Evolutionary conservation across 2,113 vertebrate genomes (phyloP).

Genomic region (Benitochromis conjunctus): DNA sequence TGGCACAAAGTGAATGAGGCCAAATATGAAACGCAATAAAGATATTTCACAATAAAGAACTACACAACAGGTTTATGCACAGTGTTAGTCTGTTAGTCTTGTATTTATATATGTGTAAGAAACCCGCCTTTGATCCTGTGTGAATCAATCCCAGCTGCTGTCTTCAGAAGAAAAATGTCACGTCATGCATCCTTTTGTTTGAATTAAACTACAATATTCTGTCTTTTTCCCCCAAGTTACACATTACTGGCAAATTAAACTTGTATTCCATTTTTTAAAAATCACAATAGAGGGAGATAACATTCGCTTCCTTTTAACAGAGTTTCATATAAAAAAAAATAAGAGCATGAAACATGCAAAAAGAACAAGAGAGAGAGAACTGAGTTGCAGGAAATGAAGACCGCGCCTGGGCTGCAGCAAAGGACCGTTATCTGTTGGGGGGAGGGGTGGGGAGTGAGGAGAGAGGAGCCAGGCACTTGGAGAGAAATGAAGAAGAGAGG

Average conservation of each 20-base stretch:
- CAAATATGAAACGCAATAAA: not conserved
- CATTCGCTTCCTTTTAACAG: not conserved
- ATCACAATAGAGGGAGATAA: conserved; percentile 4
- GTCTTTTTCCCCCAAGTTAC: not conserved
- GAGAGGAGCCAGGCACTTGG: not conserved
- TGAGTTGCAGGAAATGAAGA: conserved; percentile 44
- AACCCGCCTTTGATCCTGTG: fast-evolving
- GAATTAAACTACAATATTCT: not conserved
- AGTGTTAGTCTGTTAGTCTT: not conserved
- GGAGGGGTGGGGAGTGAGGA: not conserved
- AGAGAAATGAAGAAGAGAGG: conserved; percentile 28
- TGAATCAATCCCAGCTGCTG: not conserved
- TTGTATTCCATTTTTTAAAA: not conserved
- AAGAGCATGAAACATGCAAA: not conserved
- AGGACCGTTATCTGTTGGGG: conserved; percentile 39
- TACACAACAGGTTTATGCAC: not conserved
- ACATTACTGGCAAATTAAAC: not conserved
- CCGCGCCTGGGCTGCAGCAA: not conserved
- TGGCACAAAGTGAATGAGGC: not conserved
- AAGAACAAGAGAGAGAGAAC: not conserved
- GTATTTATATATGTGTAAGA: not conserved
- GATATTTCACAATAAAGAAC: not conserved
- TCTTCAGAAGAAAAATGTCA: not conserved
- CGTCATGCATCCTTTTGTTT: not conserved
- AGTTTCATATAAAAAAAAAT: conserved; percentile 1